These are phyloP conservation scores for Linepithema humile DNA, from an alignment of 1,140 invertebrate species.

Conservation along the genomic window DNA sequence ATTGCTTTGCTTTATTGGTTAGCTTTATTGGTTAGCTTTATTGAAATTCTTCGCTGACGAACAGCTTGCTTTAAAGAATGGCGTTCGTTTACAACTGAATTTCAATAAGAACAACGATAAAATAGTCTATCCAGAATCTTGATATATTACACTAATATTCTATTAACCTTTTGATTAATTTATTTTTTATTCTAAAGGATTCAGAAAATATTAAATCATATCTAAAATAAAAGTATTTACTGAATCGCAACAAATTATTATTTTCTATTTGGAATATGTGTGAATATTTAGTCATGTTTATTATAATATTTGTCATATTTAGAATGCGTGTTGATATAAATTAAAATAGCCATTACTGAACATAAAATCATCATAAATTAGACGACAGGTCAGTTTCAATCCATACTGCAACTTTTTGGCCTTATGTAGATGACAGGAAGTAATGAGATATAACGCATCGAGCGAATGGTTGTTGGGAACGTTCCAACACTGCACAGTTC, in stretches of 20 bases:
- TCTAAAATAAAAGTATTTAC: too few species aligned
- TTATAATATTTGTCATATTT: too few species aligned
- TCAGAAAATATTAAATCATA: not conserved
- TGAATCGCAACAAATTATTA: not conserved
- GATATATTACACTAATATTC: not conserved
- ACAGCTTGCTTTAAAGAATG: not conserved
- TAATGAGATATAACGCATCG: not conserved
- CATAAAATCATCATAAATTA: not conserved
- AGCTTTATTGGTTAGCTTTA: too few species aligned
- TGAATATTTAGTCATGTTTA: too few species aligned
- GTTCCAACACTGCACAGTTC: not conserved
- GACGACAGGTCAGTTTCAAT: not conserved
- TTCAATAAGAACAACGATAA: not conserved
- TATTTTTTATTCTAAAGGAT: not conserved
- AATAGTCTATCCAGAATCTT: not conserved
- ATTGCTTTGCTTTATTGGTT: too few species aligned
- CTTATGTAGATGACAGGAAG: not conserved
- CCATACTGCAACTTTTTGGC: not conserved
- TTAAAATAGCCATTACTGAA: not conserved
- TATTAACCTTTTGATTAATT: not conserved
- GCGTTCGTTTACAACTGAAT: too few species aligned
- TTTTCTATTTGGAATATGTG: not conserved
- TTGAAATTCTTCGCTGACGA: conserved; percentile 10
- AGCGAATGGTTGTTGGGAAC: not conserved
- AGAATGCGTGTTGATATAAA: not conserved